Evolutionary conservation across 2,797 vertebrate genomes (phyloP).

Genomic region (Anguilla megastoma): DNA sequence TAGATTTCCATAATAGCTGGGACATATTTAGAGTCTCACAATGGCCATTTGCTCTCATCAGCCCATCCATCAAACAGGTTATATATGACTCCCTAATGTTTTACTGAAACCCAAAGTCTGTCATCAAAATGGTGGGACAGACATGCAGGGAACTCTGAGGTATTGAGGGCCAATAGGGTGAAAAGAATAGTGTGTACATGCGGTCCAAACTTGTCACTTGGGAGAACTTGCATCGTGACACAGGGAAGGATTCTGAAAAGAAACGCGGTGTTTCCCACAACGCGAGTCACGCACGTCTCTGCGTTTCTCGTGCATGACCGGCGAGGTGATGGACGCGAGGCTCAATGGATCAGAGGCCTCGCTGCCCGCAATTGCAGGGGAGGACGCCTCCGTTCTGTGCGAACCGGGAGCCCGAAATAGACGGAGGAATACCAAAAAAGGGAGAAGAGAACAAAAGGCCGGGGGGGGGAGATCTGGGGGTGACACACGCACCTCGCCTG

Average conservation of each 20-base stretch:
- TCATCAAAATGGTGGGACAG: neutral
- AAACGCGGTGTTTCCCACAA: neutral
- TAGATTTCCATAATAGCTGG: slow-evolving; percentile 56
- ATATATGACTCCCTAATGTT: slow-evolving; percentile 6
- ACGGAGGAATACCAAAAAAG: neutral
- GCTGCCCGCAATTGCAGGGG: slow-evolving; percentile 25
- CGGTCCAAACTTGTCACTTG: neutral
- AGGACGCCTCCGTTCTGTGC: neutral
- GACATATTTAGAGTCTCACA: neutral
- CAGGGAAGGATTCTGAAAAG: neutral
- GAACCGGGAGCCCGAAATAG: neutral
- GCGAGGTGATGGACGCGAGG: neutral
- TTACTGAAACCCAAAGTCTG: neutral
- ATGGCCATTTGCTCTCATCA: slow-evolving; percentile 28
- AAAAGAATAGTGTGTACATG: neutral
- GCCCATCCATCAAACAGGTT: slow-evolving; percentile 21
- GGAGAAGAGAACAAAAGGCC: neutral
- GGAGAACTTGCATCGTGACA: neutral
- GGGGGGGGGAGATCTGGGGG: slow-evolving; percentile 33
- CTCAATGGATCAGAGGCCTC: slow-evolving; percentile 22
- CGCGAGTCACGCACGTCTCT: neutral
- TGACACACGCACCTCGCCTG: slow-evolving; percentile 55
- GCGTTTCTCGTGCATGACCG: slow-evolving; percentile 1
- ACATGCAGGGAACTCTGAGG: neutral
- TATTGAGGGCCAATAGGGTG: neutral